Evolutionary conservation across 2,797 vertebrate genomes (phyloP).

Genomic region (Hybognathus amarus): DNA sequence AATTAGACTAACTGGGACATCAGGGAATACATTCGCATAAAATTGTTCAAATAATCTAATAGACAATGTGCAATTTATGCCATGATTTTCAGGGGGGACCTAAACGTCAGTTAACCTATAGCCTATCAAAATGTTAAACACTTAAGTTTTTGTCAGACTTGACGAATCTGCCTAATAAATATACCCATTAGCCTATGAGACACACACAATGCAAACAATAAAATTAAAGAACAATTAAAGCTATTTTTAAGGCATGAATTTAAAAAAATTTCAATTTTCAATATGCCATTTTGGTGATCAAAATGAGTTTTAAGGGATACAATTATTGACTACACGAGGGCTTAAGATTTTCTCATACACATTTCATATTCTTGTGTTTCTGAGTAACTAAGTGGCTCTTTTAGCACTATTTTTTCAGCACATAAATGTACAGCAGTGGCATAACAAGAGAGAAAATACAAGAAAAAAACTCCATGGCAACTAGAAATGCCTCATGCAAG

Average conservation of each 20-base stretch:
- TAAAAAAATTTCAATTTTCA: too few relatives aligned
- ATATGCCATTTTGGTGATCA: too few relatives aligned
- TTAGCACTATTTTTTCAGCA: constrained; percentile 13
- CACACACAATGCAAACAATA: neutral
- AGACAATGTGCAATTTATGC: neutral
- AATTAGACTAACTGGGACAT: constrained; percentile 44
- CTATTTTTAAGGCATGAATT: too few relatives aligned
- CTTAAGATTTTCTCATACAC: too few relatives aligned
- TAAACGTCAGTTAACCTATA: neutral
- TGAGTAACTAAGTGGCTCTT: neutral
- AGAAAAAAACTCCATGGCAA: constrained; percentile 56
- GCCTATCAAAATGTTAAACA: neutral
- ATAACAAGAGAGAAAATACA: constrained; percentile 29
- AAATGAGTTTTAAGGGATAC: too few relatives aligned
- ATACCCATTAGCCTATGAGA: neutral
- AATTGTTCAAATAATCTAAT: neutral
- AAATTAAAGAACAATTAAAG: too few relatives aligned
- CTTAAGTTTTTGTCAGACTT: neutral
- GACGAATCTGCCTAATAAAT: neutral
- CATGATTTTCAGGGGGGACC: neutral
- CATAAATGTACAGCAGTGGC: constrained; percentile 1
- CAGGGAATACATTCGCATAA: neutral
- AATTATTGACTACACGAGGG: too few relatives aligned
- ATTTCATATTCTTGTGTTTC: neutral
- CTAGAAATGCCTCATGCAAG: constrained; percentile 43